Evolutionary conservation across 1,140 invertebrate species (phyloP).

Genomic region (Plutomurus gul): DNA sequence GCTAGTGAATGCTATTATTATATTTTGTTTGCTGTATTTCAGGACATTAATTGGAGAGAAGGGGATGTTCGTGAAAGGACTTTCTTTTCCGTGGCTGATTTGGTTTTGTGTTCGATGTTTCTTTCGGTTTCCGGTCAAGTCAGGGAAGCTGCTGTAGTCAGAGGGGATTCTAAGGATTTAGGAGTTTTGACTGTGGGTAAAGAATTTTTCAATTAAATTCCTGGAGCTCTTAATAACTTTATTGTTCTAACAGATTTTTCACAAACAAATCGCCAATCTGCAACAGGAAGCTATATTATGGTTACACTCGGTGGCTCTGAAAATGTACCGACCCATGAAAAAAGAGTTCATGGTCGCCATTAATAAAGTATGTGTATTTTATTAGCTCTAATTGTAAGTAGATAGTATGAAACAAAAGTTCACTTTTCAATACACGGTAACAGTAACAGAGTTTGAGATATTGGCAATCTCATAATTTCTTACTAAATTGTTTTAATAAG

Average conservation of each 20-base stretch:
- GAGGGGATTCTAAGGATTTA: conserved; percentile 69
- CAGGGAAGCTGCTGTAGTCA: conserved; percentile 69
- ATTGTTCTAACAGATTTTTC: conserved; percentile 63
- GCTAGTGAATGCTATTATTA: background rate
- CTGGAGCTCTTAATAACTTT: background rate
- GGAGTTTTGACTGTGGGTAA: conserved; percentile 55
- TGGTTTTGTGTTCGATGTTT: conserved; percentile 83
- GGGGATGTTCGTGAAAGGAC: conserved; percentile 67
- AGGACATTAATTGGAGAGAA: conserved; percentile 53
- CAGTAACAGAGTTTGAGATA: too few species aligned
- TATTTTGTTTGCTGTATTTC: background rate
- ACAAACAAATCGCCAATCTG: conserved; percentile 73
- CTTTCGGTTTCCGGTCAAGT: conserved; percentile 76
- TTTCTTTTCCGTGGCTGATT: conserved; percentile 79
- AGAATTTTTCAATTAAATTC: background rate
- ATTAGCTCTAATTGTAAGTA: conserved; percentile 12
- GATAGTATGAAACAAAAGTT: too few species aligned
- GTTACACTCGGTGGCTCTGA: conserved; percentile 78
- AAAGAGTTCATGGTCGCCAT: conserved; percentile 78
- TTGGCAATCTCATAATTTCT: too few species aligned
- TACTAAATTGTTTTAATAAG: too few species aligned
- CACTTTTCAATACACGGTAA: too few species aligned
- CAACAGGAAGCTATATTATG: conserved; percentile 82
- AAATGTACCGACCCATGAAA: conserved; percentile 72
- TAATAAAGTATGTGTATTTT: conserved; percentile 72